Percentiles rank a stretch among this genome's conserved stretches.
Conservation (phyloP, 2,113 vertebrate genomes). For the sheep (Ovis aries) region ARS-UI_Ramb_v3.0 NC_056054.1:3964001-3964500, state of each 20-base stretch:
- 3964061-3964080: too few species aligned
- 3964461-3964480: neutral
- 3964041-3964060: neutral
- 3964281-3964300: neutral
- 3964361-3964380: neutral
- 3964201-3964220: neutral
- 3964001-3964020: neutral
- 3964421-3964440: neutral
- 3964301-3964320: neutral
- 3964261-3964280: neutral
- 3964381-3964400: neutral
- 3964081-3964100: too few species aligned
- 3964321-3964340: neutral
- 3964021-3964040: accelerated
- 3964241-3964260: accelerated
- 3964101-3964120: neutral
- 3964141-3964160: too few species aligned
- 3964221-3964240: accelerated
- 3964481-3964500: neutral
- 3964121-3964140: neutral
- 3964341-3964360: neutral
- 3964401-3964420: accelerated
- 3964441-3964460: neutral
- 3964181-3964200: too few species aligned
- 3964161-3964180: neutral